phyloP scores from a whole-genome alignment of 2,797 vertebrate genomes.

The Mustela erminea region DNA sequence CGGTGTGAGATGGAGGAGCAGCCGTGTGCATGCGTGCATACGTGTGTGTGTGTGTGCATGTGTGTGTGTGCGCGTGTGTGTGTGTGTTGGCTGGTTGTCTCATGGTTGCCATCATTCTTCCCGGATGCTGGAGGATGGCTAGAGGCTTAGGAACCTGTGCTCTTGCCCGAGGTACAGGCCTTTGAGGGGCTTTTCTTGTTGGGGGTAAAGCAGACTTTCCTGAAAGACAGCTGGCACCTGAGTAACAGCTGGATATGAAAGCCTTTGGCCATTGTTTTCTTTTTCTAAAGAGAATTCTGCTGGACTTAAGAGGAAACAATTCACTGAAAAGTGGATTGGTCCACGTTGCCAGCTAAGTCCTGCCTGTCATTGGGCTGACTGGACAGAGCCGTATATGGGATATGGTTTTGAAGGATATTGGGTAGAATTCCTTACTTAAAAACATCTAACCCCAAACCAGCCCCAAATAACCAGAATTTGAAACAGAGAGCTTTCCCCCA shows the following conservation, averaged over 20 bases:
- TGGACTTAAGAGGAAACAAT: background rate
- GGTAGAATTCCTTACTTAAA: background rate
- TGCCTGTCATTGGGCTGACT: background rate
- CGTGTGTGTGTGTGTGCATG: accelerated
- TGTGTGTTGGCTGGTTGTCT: no score
- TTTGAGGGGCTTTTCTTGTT: background rate
- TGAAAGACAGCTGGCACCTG: background rate
- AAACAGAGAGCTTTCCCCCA: background rate
- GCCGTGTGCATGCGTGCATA: no score
- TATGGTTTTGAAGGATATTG: background rate
- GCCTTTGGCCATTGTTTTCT: background rate
- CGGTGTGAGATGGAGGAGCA: accelerated
- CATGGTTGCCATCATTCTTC: background rate
- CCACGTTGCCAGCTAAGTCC: background rate
- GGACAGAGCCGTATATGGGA: background rate
- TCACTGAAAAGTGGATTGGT: slow-evolving; percentile 7
- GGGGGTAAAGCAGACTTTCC: background rate
- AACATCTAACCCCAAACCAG: background rate
- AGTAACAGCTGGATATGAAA: background rate
- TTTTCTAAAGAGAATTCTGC: background rate
- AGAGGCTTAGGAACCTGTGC: background rate
- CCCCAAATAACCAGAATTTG: background rate
- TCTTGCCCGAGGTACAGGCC: background rate
- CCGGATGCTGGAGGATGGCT: background rate
- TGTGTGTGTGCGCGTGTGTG: no score